phyloP scores from a whole-genome alignment of 1,140 invertebrate genomes.

The Homarus americanus region DNA sequence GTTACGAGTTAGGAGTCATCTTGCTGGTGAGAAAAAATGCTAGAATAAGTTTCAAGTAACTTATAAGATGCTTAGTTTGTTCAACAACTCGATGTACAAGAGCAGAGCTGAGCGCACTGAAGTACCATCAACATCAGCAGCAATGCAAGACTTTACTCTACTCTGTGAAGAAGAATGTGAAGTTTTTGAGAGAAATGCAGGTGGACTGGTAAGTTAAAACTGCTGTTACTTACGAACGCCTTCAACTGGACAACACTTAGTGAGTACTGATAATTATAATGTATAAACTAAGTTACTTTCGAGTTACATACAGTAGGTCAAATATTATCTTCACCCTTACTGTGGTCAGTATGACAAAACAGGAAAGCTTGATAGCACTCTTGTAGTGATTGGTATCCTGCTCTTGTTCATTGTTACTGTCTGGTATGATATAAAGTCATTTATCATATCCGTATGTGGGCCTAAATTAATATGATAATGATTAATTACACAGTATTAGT shows the following conservation, averaged over 20 bases:
- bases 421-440: too few relatives aligned
- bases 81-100: not conserved
- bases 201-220: not conserved
- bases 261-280: too few relatives aligned
- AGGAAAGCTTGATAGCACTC: too few relatives aligned
- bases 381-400: too few relatives aligned
- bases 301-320: too few relatives aligned
- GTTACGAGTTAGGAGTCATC: not conserved
- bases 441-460: too few relatives aligned
- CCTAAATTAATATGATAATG: too few relatives aligned
- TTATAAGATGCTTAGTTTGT: not conserved
- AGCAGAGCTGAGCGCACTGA: not conserved
- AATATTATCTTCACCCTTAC: too few relatives aligned
- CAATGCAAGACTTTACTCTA: not conserved
- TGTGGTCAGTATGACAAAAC: too few relatives aligned
- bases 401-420: too few relatives aligned
- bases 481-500: too few relatives aligned
- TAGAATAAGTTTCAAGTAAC: not conserved
- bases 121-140: not conserved
- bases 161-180: not conserved
- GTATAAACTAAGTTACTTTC: too few relatives aligned
- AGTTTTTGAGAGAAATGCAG: not conserved
- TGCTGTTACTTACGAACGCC: not conserved
- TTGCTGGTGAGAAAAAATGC: not conserved
- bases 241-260: not conserved